Base-by-base conservation (phyloP, 2,113 vertebrate species). In the Leucosticte australis region DNA sequence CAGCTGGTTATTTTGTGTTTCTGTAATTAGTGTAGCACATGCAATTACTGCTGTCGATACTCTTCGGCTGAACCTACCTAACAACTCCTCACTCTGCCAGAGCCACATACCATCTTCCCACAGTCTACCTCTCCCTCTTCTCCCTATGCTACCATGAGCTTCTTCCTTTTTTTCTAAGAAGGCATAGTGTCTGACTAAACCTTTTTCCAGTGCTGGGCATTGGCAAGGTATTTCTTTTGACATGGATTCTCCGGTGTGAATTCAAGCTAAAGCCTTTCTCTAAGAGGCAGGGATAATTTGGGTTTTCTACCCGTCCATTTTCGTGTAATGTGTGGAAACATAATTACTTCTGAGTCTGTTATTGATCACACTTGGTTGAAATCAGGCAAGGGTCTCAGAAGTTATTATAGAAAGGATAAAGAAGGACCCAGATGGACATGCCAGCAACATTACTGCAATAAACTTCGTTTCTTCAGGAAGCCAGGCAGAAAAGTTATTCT, bases 1-100 rank as follows among this genome's bases (percentile, higher is more conserved):
- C 94, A 95, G 94, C 90, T 95, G 94, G 88, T 59, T 95, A 62
- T 86, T 94, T 67, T 70, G 75, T 90, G 63, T 73, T 94, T 92
- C 87, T 91, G 82, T 73, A 95, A 95, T 92, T 93, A 90, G 78
- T 11, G 2, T 28, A 89, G 42, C 47, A 76, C 59, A 59, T 0
- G 0, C 82, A 94, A 92, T 95, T 95, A 96, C 44, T 46, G 85
- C 87, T 93, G 84, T 95, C 75, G 39, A 76, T 95, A 92, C 75
- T 94, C 93, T 92, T 97, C 4, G 15, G 24, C 64, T 94, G 60
- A 93, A 73, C 26, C 17, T 92, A 86, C 84, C 90, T 95, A 95
- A 97, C 87, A 88, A 88, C 82, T 65, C 0, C 21, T 64, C 7
- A 7, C 57, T 65, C 74, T 83, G 69, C 83, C 63, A 65, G 81